phyloP scores from a whole-genome alignment of 2,797 vertebrate species.

The Karalla daura region DNA sequence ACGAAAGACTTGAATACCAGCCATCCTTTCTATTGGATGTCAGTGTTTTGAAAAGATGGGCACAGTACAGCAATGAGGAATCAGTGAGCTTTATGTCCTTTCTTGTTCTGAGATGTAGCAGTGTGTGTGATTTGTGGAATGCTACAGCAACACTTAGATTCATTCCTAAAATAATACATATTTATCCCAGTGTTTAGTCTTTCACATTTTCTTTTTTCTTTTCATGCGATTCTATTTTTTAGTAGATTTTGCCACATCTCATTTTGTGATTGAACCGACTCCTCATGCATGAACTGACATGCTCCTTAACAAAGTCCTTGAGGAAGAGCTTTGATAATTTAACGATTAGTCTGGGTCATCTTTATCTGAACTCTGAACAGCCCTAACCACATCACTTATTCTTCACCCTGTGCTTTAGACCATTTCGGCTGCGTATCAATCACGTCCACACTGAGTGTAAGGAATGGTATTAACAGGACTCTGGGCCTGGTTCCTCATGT shows the following conservation, averaged over 20 bases:
- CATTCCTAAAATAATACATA: no score
- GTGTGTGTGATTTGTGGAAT: neutral
- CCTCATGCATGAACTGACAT: neutral
- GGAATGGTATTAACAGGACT: neutral
- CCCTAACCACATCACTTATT: neutral
- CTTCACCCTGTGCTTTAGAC: neutral
- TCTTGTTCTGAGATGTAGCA: neutral
- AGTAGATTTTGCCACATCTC: neutral
- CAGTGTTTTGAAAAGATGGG: neutral
- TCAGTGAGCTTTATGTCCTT: neutral
- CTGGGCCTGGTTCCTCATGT: no score
- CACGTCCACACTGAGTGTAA: neutral
- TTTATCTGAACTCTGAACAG: constrained; percentile 2
- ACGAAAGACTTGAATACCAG: neutral
- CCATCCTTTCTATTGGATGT: neutral
- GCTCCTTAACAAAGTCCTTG: neutral
- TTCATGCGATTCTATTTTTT: neutral
- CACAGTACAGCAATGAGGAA: neutral
- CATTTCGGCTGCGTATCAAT: neutral
- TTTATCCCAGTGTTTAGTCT: no score
- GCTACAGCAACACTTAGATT: neutral
- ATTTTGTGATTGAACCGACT: neutral
- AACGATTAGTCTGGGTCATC: neutral
- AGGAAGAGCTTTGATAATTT: constrained; percentile 4
- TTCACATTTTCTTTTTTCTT: neutral